phyloP scores from a whole-genome alignment of 2,888 invertebrate genomes.

The Holacanthella duospinosa region DNA sequence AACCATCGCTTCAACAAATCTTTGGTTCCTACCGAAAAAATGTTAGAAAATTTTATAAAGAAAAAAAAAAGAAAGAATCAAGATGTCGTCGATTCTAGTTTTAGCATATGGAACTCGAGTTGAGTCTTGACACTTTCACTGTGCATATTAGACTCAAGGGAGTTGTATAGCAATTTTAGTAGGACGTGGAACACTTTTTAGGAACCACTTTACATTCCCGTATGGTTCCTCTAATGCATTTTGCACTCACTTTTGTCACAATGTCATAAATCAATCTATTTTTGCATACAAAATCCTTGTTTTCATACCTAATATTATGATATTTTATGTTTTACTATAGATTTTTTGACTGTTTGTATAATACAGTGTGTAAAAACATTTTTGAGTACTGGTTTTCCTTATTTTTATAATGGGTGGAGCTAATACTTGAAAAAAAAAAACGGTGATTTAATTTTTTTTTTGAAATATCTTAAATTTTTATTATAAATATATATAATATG shows the following conservation, averaged over 20 bases:
- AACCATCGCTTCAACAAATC: not conserved
- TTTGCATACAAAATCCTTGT: not conserved
- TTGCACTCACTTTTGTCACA: not conserved
- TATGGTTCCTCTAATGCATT: not conserved
- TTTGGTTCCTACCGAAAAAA: not conserved
- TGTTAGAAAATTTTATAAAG: not conserved
- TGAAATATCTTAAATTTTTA: no score
- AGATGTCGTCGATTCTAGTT: not conserved
- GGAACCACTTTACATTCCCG: not conserved
- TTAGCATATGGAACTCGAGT: not conserved
- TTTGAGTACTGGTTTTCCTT: no score
- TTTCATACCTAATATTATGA: no score
- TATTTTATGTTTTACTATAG: no score
- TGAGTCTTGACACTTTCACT: not conserved
- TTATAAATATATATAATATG: no score
- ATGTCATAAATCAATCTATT: not conserved
- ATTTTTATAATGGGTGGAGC: no score
- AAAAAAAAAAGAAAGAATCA: not conserved
- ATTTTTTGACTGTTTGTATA: no score
- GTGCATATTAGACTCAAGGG: not conserved
- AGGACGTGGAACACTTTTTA: not conserved
- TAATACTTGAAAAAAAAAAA: no score
- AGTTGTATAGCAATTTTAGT: not conserved
- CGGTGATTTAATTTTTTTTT: no score
- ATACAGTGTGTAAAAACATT: no score